Conservation (phyloP, 2,888 invertebrate genomes). For the Diloba caeruleocephala region DNA sequence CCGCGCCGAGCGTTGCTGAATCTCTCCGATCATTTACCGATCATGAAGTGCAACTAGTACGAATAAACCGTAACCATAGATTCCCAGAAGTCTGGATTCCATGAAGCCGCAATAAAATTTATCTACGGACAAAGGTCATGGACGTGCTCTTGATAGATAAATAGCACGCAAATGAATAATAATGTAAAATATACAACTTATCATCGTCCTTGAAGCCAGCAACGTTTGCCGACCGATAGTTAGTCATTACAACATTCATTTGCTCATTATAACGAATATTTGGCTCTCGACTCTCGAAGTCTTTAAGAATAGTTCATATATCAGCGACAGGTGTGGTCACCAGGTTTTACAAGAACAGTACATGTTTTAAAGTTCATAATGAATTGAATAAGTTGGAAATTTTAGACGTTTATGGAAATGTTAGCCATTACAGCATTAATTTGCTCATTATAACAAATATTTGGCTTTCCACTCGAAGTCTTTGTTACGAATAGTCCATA, state of each 20-base stretch:
- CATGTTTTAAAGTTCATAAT: too few species aligned
- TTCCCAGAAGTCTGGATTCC: too few species aligned
- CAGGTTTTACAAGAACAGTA: too few species aligned
- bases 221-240: conserved; percentile 3
- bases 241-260: conserved; percentile 13
- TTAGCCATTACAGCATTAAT: conserved; percentile 14
- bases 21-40: too few species aligned
- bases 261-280: conserved; percentile 7
- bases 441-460: conserved; percentile 5
- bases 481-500: conserved; percentile 1
- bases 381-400: too few species aligned
- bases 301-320: background rate
- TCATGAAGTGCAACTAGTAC: too few species aligned
- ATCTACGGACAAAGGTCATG: background rate
- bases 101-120: background rate
- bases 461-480: conserved; percentile 20
- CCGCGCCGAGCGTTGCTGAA: too few species aligned
- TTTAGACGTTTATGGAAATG: too few species aligned
- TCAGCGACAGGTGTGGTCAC: too few species aligned
- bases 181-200: conserved; percentile 8
- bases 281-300: conserved; percentile 18
- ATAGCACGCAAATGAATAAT: conserved; percentile 11
- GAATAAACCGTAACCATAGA: too few species aligned
- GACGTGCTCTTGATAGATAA: conserved; percentile 6
- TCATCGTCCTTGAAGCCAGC: conserved; percentile 14